Percentiles rank a stretch among this genome's conserved stretches.
These are phyloP conservation scores for Aleadryas rufinucha DNA, from an alignment of 2,113 vertebrate genomes.

Conservation along the genomic window DNA sequence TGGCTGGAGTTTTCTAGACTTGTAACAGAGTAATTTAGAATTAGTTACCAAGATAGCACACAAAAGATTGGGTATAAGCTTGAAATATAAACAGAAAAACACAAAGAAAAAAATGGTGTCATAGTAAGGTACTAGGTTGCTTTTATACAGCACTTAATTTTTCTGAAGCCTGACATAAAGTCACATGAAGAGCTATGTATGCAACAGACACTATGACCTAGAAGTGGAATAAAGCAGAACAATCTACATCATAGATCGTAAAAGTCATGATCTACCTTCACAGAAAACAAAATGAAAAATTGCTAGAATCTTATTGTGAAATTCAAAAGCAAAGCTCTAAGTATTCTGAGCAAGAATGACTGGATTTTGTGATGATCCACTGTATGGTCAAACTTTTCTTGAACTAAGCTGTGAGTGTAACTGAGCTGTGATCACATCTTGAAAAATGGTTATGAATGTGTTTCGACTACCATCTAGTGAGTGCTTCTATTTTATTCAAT, in stretches of 20 bases:
- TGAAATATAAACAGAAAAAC: background rate
- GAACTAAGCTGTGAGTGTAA: background rate
- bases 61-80: background rate
- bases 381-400: background rate
- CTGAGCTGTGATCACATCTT: background rate
- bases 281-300: background rate
- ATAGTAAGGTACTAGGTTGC: background rate
- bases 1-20: background rate
- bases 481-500: background rate
- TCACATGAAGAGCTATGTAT: background rate
- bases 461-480: background rate
- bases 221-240: background rate
- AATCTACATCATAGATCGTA: background rate
- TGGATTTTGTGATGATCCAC: background rate
- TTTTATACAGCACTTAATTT: background rate
- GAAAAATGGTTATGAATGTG: background rate
- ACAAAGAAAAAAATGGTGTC: background rate
- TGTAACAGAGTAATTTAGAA: background rate
- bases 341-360: background rate
- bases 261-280: background rate
- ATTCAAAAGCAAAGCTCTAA: background rate
- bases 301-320: background rate
- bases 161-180: background rate
- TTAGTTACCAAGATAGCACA: background rate
- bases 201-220: background rate